These are phyloP conservation scores for Atlantisia rogersi DNA, from an alignment of 2,113 vertebrate species.

Conservation along the genomic window DNA sequence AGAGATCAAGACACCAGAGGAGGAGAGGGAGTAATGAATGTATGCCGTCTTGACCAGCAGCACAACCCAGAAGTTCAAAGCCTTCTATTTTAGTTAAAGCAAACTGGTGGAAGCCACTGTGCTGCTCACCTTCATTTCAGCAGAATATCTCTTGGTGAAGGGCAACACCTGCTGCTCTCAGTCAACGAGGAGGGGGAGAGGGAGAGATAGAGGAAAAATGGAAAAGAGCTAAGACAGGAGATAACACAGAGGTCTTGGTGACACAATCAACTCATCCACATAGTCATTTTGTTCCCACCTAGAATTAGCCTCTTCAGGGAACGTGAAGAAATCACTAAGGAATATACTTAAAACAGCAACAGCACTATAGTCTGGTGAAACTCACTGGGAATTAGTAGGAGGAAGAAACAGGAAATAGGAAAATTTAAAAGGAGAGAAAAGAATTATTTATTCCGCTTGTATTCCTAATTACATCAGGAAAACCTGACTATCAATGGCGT, in stretches of 20 bases:
- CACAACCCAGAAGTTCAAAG: not conserved
- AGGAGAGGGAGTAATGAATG: not conserved
- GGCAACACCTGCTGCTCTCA: not conserved
- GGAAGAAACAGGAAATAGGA: not conserved
- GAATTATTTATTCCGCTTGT: not conserved
- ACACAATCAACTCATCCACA: fast-evolving
- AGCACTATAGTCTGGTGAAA: not conserved
- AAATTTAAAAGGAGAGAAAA: not conserved
- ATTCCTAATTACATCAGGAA: not conserved
- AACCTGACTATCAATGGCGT: not conserved
- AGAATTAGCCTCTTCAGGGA: not conserved
- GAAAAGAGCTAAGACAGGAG: not conserved
- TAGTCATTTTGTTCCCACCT: not conserved
- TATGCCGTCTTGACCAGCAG: fast-evolving
- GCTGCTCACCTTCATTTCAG: not conserved
- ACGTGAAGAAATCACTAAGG: not conserved
- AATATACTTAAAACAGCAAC: not conserved
- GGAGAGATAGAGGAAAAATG: not conserved
- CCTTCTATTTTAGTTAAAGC: not conserved
- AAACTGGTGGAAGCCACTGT: not conserved
- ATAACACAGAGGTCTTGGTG: not conserved
- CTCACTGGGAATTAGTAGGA: not conserved
- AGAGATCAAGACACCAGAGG: not conserved
- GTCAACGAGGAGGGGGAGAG: no score
- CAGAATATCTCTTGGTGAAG: not conserved